phyloP scores from a whole-genome alignment of 2,797 vertebrate genomes.

The Tokudaia tokunoshimensis region DNA sequence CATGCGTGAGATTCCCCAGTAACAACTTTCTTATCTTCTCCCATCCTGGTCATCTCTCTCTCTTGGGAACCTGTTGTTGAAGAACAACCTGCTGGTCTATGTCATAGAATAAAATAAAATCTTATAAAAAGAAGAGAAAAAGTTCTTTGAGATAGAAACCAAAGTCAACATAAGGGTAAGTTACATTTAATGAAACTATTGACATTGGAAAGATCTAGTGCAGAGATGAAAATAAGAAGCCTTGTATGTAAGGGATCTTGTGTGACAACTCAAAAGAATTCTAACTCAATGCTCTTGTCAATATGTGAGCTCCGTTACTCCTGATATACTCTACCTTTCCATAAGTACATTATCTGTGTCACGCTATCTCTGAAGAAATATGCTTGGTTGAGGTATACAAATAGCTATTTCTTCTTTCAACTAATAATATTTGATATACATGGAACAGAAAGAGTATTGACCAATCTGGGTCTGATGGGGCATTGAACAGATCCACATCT shows the following conservation, averaged over 20 bases:
- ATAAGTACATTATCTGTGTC: background rate
- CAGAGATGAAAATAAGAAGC: slow-evolving; percentile 1
- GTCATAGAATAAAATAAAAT: background rate
- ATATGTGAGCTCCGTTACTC: slow-evolving; percentile 46
- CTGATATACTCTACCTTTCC: slow-evolving; percentile 22
- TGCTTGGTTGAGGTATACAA: slow-evolving; percentile 13
- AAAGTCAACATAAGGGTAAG: background rate
- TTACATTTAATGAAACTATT: background rate
- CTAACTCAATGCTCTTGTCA: slow-evolving; percentile 31
- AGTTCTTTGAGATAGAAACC: background rate
- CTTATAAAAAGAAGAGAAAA: background rate
- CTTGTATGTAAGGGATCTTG: background rate
- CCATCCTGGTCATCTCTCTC: background rate
- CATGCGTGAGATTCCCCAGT: background rate
- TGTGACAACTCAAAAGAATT: slow-evolving; percentile 18
- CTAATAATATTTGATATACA: background rate
- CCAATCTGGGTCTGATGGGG: background rate
- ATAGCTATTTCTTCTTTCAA: background rate
- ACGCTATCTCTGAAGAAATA: slow-evolving; percentile 5
- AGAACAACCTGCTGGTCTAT: background rate
- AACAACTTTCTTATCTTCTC: background rate
- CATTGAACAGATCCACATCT: background rate
- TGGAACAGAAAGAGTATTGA: background rate
- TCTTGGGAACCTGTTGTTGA: background rate
- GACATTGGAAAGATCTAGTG: background rate